phyloP scores from a whole-genome alignment of 2,888 invertebrate genomes.

The Hanleya hanleyi region DNA sequence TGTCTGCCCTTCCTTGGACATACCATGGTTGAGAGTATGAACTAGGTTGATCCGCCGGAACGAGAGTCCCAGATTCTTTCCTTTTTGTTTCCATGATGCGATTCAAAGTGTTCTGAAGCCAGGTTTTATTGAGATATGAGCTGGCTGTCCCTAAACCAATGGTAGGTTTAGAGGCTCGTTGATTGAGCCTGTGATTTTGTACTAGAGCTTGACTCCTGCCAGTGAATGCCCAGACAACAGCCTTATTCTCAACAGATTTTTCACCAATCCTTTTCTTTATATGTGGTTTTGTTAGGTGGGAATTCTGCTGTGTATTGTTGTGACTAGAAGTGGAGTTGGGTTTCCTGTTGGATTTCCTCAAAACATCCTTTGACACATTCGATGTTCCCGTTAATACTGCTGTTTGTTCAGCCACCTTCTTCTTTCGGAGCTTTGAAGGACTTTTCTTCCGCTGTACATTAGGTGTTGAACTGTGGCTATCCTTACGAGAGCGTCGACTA shows the following conservation, averaged over 20 bases:
- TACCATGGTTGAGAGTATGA: no score
- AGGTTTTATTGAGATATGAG: not conserved
- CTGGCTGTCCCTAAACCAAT: not conserved
- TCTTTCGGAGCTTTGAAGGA: not conserved
- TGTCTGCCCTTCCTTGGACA: not conserved
- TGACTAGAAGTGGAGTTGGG: no score
- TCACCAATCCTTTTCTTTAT: not conserved
- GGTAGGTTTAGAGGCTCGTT: not conserved
- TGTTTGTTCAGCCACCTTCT: not conserved
- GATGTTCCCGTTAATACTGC: not conserved
- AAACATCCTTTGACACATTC: not conserved
- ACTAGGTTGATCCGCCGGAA: no score
- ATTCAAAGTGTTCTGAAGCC: not conserved
- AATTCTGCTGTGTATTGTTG: no score
- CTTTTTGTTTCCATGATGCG: not conserved
- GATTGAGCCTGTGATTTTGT: constrained; percentile 45
- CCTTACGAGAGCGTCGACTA: not conserved
- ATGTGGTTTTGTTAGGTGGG: not conserved
- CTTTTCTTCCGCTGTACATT: not conserved
- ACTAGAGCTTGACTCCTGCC: constrained; percentile 48
- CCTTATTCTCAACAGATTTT: not conserved
- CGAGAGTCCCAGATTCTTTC: not conserved
- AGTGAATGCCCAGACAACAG: constrained; percentile 31
- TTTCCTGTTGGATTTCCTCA: not conserved
- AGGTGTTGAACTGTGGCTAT: not conserved